These are phyloP conservation scores for Panurus biarmicus DNA, from an alignment of 2,113 vertebrate genomes.

Conservation along the genomic window DNA sequence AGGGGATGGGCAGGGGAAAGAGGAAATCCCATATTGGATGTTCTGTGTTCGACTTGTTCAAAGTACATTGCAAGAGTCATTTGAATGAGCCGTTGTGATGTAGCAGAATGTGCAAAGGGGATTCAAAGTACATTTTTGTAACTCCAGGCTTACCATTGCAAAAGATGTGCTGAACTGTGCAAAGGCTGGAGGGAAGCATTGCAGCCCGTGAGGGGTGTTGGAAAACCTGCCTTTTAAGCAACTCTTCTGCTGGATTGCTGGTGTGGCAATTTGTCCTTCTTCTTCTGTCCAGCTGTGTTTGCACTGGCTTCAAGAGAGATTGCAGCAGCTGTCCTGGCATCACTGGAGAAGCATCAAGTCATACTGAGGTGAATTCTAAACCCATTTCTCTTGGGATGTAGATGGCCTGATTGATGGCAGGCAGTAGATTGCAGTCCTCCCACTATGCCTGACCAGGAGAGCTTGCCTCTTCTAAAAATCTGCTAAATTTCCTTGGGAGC, in stretches of 20 bases:
- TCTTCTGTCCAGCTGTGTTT: background rate
- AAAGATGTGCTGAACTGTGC: background rate
- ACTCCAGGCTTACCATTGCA: background rate
- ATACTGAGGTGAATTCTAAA: background rate
- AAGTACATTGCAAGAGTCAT: background rate
- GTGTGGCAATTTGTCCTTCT: background rate
- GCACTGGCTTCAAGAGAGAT: background rate
- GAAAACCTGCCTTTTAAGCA: conserved; percentile 8
- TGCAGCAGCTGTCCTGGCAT: background rate
- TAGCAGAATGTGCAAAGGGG: background rate
- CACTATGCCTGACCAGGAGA: background rate
- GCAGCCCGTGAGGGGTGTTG: background rate
- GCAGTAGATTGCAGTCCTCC: background rate
- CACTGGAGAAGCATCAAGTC: background rate
- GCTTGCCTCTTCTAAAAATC: background rate
- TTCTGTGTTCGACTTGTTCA: background rate
- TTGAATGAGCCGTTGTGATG: background rate
- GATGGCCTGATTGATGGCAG: background rate
- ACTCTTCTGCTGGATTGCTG: background rate
- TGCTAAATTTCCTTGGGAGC: background rate
- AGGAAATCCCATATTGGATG: conserved; percentile 29
- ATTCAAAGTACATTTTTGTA: background rate
- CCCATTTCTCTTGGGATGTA: background rate
- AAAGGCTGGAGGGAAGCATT: background rate
- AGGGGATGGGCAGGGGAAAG: conserved; percentile 43